A percentile compares a stretch with the other conserved stretches of the same genome.
phyloP scores from a whole-genome alignment of 1,140 invertebrate species.

The Anagrus nilaparvatae region DNA sequence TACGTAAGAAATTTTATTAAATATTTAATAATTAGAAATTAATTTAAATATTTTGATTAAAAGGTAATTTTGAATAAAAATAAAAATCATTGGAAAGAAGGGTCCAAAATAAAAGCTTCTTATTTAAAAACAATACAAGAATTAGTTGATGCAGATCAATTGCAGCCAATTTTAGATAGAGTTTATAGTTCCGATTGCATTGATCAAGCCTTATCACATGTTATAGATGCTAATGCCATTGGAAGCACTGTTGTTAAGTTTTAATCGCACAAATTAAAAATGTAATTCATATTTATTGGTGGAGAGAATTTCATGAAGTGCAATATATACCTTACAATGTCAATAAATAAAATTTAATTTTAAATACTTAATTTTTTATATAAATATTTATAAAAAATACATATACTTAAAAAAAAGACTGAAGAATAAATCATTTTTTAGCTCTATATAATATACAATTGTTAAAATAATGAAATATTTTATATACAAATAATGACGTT shows the following conservation, averaged over 20 bases:
- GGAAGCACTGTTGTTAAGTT: constrained; percentile 68
- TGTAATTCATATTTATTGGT: too few relatives aligned
- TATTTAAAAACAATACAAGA: constrained; percentile 43
- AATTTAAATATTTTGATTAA: not conserved
- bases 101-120: constrained; percentile 37
- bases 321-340: too few relatives aligned
- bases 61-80: constrained; percentile 16
- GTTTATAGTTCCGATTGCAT: constrained; percentile 59
- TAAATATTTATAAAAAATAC: too few relatives aligned
- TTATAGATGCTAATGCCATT: constrained; percentile 52
- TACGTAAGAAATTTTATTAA: constrained; percentile 17
- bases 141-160: constrained; percentile 44
- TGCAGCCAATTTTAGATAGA: constrained; percentile 51
- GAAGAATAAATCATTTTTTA: too few relatives aligned
- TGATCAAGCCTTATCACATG: constrained; percentile 56
- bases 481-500: too few relatives aligned
- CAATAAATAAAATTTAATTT: too few relatives aligned
- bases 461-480: too few relatives aligned
- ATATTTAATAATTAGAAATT: not conserved
- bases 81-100: constrained; percentile 35
- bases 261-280: constrained; percentile 35
- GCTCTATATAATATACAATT: too few relatives aligned
- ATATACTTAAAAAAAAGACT: too few relatives aligned
- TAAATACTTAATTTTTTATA: too few relatives aligned
- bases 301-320: too few relatives aligned